Percentiles rank a stretch among this genome's conserved stretches.
These are phyloP conservation scores for Okamejei kenojei DNA, from an alignment of 2,797 vertebrate genomes.

Conservation along the genomic window DNA sequence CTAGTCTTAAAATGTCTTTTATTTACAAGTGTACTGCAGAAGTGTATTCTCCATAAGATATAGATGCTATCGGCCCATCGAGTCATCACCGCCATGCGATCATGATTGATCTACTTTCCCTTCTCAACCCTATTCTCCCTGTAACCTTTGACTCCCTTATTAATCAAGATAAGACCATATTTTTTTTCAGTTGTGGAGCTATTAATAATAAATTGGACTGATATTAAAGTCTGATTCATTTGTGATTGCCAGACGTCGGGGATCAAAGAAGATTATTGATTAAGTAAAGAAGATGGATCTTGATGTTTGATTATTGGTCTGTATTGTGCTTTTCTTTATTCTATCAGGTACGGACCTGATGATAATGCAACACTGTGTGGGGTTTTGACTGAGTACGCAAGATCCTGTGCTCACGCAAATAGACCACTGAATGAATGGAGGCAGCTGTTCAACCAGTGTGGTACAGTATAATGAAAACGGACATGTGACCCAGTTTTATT, in stretches of 20 bases:
- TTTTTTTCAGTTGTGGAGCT: not conserved
- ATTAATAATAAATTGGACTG: not conserved
- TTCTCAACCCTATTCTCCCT: too few relatives aligned
- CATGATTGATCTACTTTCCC: too few relatives aligned
- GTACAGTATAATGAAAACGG: constrained; percentile 56
- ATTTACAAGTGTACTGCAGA: not conserved
- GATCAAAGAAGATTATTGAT: not conserved
- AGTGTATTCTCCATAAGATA: too few relatives aligned
- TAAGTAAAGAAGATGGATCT: not conserved
- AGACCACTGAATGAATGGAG: constrained; percentile 80
- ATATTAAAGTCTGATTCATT: not conserved
- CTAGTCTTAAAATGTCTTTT: not conserved
- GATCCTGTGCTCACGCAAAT: constrained; percentile 84
- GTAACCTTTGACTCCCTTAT: too few relatives aligned
- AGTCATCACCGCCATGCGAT: too few relatives aligned
- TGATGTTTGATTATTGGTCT: not conserved
- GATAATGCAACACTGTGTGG: constrained; percentile 72
- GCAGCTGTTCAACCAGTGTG: constrained; percentile 68
- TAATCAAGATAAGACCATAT: not conserved
- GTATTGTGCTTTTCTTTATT: constrained; percentile 41
- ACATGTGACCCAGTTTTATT: not conserved
- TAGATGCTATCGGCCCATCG: too few relatives aligned
- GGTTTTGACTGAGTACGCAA: constrained; percentile 81
- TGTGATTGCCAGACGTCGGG: not conserved
- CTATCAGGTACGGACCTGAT: constrained; percentile 66